Evolutionary conservation across 2,113 vertebrate species (phyloP), one percentile per base, ranked within the genome.

Genomic region (Thamnaconus septentrionalis): DNA sequence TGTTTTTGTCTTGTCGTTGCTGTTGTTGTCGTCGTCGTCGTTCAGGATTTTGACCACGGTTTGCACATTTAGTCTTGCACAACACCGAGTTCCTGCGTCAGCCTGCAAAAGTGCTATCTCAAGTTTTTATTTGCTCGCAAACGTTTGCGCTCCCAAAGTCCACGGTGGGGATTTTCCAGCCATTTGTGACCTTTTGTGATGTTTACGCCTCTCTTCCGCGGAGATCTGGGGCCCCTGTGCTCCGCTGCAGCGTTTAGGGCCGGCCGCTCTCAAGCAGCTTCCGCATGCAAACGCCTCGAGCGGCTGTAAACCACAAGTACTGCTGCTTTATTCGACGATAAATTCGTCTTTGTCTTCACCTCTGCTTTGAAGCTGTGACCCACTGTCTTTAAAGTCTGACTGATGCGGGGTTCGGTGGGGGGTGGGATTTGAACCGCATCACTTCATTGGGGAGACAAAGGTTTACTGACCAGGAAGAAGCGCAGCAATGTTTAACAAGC

Each of bases 211-310:
- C 43, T 59, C 41, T 47, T 10, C 59, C 0, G 5, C 8, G 47
- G 53, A 9, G 3, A 6, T 59, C 65, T 18, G 5, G 2, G 5
- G 46, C 46, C 9, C 61, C 66, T 60, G 52, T 8, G 51, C 53
- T 53, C 18, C 46, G 3, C 9, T 31, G 18, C 18, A 31, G 41
- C 42, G 56, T 59, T 18, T n/a, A 45, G 53, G 71, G n/a, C 0
- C 3, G 12, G 45, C 60, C 39, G 50, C 12, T 31, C 43, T 39
- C 5, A 2, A n/a, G n/a, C 56, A 55, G 66, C 48, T 61, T 67
- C n/a, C 61, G 61, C 62, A 73, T 75, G 18, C 65, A 59, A 60
- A 83, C 59, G 55, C 55, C 39, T 12, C 50, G 40, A 3, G 7
- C 7, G 47, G 5, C 69, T 53, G 60, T 41, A 11, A 60, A 41